These are phyloP conservation scores for Drosophila kuntzei DNA, from an alignment of 2,888 invertebrate species.

Conservation along the genomic window DNA sequence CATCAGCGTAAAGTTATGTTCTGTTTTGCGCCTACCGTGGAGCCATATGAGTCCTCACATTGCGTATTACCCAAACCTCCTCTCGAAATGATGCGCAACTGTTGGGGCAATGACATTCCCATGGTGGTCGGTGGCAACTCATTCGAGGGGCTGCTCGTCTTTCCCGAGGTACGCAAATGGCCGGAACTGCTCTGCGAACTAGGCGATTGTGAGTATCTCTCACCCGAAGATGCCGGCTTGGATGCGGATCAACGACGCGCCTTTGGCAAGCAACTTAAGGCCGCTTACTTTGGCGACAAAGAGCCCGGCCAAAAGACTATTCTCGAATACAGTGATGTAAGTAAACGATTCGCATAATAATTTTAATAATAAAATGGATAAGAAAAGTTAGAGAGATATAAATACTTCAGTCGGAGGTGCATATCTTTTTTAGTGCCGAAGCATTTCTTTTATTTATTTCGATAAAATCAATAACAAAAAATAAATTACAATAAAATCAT, in stretches of 20 bases:
- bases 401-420: too few relatives aligned
- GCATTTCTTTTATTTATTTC: too few relatives aligned
- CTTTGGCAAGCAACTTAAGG: slow-evolving; percentile 84
- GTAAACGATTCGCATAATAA: slow-evolving; percentile 11
- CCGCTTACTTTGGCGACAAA: slow-evolving; percentile 85
- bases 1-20: slow-evolving; percentile 79
- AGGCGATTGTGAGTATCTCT: slow-evolving; percentile 81
- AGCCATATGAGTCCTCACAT: slow-evolving; percentile 81
- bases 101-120: slow-evolving; percentile 84
- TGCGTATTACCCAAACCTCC: slow-evolving; percentile 83
- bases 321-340: slow-evolving; percentile 84
- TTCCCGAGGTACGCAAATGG: slow-evolving; percentile 82
- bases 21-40: slow-evolving; percentile 83
- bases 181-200: slow-evolving; percentile 76
- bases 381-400: too few relatives aligned
- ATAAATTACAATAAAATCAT: not conserved
- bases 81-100: slow-evolving; percentile 82
- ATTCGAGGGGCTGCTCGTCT: slow-evolving; percentile 83
- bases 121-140: slow-evolving; percentile 84
- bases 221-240: slow-evolving; percentile 82
- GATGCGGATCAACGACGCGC: slow-evolving; percentile 73
- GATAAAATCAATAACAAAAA: too few relatives aligned
- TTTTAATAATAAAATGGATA: not conserved
- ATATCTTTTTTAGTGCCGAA: too few relatives aligned
- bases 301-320: slow-evolving; percentile 83